A percentile compares a stretch with the other conserved stretches of the same genome.
Conservation (phyloP, 2,888 invertebrate genomes). For the Nipponacmea schrenckii region DNA sequence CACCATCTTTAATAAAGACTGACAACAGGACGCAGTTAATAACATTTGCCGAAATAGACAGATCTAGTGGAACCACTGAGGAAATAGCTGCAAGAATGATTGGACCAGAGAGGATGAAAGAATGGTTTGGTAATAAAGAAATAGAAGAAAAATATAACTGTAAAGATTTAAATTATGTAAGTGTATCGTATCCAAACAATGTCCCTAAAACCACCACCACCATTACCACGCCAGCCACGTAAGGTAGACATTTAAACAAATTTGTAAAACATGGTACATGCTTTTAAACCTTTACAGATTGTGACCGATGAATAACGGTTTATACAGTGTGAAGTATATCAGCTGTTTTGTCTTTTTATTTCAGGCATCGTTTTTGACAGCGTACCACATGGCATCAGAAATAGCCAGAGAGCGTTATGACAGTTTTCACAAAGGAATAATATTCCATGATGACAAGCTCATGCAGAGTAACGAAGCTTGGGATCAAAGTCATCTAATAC, state of each 20-base stretch:
- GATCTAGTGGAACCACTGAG: conserved; percentile 13
- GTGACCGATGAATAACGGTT: too few species aligned
- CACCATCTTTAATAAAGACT: conserved; percentile 23
- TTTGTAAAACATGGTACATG: too few species aligned
- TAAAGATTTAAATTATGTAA: conserved; percentile 33
- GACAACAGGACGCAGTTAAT: conserved; percentile 21
- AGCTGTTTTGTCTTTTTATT: not conserved
- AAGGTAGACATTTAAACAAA: not conserved
- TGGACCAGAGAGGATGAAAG: conserved; percentile 29
- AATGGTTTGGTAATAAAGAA: conserved; percentile 22
- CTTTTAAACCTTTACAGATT: too few species aligned
- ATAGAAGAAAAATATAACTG: conserved; percentile 29
- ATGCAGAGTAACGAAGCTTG: conserved; percentile 27
- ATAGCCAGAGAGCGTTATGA: conserved; percentile 26
- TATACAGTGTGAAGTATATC: too few species aligned
- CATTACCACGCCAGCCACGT: too few species aligned
- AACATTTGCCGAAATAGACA: conserved; percentile 27
- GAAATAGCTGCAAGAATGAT: conserved; percentile 36
- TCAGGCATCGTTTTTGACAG: conserved; percentile 32
- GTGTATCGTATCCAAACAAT: not conserved
- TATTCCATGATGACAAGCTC: conserved; percentile 31
- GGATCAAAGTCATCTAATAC: conserved; percentile 26
- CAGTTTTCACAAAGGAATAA: conserved; percentile 24
- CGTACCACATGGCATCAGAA: conserved; percentile 29
- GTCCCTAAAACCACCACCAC: too few species aligned